Conservation (phyloP, 2,888 invertebrate species). For the Calameuta filiformis region DNA sequence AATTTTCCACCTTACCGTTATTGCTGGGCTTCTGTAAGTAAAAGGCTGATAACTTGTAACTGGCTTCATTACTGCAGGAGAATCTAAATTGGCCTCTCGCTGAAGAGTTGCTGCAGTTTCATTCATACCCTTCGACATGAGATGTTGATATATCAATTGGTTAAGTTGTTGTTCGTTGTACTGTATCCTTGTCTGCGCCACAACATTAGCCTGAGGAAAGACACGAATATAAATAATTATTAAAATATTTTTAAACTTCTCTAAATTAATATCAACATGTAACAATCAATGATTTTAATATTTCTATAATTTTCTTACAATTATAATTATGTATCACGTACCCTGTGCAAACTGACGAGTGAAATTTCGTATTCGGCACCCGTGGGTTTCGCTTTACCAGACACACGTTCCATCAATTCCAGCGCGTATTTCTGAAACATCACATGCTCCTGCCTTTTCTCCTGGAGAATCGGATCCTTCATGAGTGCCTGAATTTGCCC, state of each 20-base stretch:
- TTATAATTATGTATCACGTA: constrained; percentile 47
- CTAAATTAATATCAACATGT: no score
- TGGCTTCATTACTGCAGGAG: constrained; percentile 66
- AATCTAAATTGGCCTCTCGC: constrained; percentile 79
- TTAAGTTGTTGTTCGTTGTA: constrained; percentile 94
- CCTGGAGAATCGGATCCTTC: constrained; percentile 96
- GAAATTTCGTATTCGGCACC: constrained; percentile 85
- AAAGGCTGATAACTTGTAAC: constrained; percentile 55
- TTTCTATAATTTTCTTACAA: neutral
- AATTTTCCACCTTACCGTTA: constrained; percentile 41
- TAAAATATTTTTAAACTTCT: neutral
- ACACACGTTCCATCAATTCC: constrained; percentile 88
- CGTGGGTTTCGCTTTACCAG: constrained; percentile 88
- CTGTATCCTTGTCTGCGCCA: constrained; percentile 94
- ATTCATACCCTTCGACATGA: constrained; percentile 78
- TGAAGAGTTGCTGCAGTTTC: constrained; percentile 81
- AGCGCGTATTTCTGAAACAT: constrained; percentile 95
- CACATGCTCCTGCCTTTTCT: constrained; percentile 94
- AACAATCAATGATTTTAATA: no score
- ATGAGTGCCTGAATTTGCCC: constrained; percentile 93
- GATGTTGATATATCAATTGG: constrained; percentile 90
- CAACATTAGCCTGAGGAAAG: constrained; percentile 82
- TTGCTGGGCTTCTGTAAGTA: constrained; percentile 57
- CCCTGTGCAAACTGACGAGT: constrained; percentile 88
- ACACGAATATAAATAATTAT: neutral